Base-by-base conservation (phyloP, 2,888 invertebrate genomes). In the Leistus spinibarbis region DNA sequence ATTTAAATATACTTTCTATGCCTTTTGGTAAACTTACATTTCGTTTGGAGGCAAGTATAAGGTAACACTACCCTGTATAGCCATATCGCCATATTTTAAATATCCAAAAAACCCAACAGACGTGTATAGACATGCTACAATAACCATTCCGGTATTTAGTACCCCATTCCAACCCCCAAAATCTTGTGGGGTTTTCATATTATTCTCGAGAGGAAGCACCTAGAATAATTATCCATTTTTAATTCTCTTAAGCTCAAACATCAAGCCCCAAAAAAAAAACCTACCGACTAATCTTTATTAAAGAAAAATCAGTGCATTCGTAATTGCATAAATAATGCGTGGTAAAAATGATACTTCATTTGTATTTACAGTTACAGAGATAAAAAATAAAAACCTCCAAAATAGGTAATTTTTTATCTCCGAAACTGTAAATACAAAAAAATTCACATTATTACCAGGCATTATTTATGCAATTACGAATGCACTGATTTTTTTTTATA, bases 71-170 rank as follows among this genome's bases (percentile, higher is more conserved):
- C 95, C 96, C 76, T 86, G 79, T 78, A 87, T 87, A 1, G 95
- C 92, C 70, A 86, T 83, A n/a, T 94, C 91, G 0, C 97, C 96
- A 84, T 95, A 97, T 82, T 94, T 93, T 62, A 97, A 87, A 84
- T 96, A 97, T 0, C 97, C 97, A 85, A 95, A 97, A 86, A 96
- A 97, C 17, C 97, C 97, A 54, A 95, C 92, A 0, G 92, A 92
- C 0, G 93, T 92, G 82, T 96, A 97, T 9, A 97, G 86, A 40
- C 90, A 89, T 0, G 94, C 92, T 7, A 96, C 96, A 73, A 95
- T 90, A 0, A 93, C 90, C 95, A 97, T 96, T 23, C 94, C 94
- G 0, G 95, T 93, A 82, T 95, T 96, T 0, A 97, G 87, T 0
- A 96, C 95, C 0, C 97, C 97, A 22, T 90, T 92, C 86, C 90